Evolutionary conservation across 2,113 vertebrate species (phyloP).

Genomic region (Romanogobio albipinnatus): DNA sequence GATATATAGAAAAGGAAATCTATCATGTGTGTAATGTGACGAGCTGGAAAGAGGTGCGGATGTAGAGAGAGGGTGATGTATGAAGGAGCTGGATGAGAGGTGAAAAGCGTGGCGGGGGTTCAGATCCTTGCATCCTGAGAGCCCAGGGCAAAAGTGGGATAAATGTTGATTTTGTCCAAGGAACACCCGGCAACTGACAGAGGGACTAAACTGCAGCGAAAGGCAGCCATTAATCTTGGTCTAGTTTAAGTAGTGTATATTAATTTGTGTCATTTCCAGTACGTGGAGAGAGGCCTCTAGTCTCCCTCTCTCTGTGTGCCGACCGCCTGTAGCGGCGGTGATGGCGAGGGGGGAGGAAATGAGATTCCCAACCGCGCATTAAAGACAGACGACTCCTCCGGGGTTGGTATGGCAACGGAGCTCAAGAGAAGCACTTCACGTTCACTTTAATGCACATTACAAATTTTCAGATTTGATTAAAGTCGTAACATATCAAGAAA

Average conservation of each 20-base stretch:
- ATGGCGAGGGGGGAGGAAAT: slow-evolving; percentile 85
- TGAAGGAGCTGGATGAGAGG: slow-evolving; percentile 91
- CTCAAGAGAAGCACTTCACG: slow-evolving; percentile 73
- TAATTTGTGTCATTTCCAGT: slow-evolving; percentile 99
- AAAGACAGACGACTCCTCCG: slow-evolving; percentile 95
- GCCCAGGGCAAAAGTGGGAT: slow-evolving; percentile 98
- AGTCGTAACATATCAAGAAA: slow-evolving; percentile 72
- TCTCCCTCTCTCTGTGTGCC: slow-evolving; percentile 11
- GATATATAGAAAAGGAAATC: slow-evolving; percentile 99
- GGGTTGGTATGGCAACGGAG: slow-evolving; percentile 96
- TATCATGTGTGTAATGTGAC: slow-evolving; percentile 94
- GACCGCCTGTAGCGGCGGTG: slow-evolving; percentile 75
- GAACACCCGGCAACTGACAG: slow-evolving; percentile 95
- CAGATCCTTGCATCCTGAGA: slow-evolving; percentile 78
- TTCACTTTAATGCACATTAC: slow-evolving; percentile 76
- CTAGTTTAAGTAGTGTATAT: slow-evolving; percentile 99
- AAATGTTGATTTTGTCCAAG: slow-evolving; percentile 99
- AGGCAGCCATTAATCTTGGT: slow-evolving; percentile 99
- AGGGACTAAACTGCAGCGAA: slow-evolving; percentile 96
- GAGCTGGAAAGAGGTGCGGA: slow-evolving; percentile 80
- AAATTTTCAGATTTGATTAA: slow-evolving; percentile 77
- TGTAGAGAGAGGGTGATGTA: slow-evolving; percentile 84
- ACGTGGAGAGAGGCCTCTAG: slow-evolving; percentile 87
- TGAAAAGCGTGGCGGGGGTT: slow-evolving; percentile 93
- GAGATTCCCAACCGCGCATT: slow-evolving; percentile 90